Evolutionary conservation across 2,888 invertebrate genomes (phyloP).

Genomic region (Encarsia formosa): DNA sequence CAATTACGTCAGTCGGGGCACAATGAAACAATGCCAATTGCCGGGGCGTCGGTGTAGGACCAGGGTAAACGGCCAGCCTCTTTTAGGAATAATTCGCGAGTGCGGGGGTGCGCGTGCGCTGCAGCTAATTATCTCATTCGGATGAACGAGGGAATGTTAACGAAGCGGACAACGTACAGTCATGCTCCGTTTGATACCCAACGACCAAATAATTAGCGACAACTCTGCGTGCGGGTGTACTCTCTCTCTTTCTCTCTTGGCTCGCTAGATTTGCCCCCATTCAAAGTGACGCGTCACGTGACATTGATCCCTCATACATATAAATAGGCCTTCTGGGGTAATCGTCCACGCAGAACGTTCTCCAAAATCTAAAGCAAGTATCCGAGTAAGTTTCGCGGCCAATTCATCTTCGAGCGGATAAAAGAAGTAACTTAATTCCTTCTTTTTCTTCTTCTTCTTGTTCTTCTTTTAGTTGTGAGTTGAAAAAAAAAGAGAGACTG

Average conservation of each 20-base stretch:
- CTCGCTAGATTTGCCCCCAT: too few relatives aligned
- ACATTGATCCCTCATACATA: too few relatives aligned
- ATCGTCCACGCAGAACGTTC: too few relatives aligned
- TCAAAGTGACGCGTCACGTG: too few relatives aligned
- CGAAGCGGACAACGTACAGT: slow-evolving; percentile 41
- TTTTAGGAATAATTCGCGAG: background rate
- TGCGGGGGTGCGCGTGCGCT: slow-evolving; percentile 11
- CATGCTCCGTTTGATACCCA: slow-evolving; percentile 41
- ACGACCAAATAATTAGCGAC: slow-evolving; percentile 41
- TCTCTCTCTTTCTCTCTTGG: background rate
- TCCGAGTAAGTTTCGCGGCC: too few relatives aligned
- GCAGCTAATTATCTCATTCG: slow-evolving; percentile 34
- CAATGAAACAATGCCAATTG: slow-evolving; percentile 6
- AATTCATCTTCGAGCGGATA: too few relatives aligned
- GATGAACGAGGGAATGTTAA: slow-evolving; percentile 32
- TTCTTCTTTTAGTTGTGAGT: too few relatives aligned
- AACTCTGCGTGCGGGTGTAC: background rate
- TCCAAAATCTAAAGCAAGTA: too few relatives aligned
- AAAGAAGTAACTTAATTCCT: too few relatives aligned
- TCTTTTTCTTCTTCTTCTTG: too few relatives aligned
- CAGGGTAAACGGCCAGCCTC: background rate
- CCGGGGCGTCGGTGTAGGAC: background rate
- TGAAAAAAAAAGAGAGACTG: background rate
- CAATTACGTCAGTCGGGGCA: slow-evolving; percentile 1
- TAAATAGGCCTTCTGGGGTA: too few relatives aligned